phyloP scores from a whole-genome alignment of 2,888 invertebrate species.

The Ichneumon xanthorius region DNA sequence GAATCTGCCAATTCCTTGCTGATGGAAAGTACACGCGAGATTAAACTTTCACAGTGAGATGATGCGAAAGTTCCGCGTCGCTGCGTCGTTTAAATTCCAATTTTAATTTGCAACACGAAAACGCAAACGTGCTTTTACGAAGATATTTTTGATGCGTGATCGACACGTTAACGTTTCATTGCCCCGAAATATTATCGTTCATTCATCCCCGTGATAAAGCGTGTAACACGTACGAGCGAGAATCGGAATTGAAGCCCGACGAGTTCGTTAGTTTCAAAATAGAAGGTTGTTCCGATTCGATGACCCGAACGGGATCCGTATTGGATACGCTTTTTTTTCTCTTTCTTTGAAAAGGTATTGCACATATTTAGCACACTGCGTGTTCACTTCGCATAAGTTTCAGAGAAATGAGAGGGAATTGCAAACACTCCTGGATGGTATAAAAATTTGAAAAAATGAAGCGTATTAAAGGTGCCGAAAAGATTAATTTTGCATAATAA shows the following conservation, averaged over 20 bases:
- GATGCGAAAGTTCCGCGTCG: background rate
- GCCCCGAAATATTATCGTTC: conserved; percentile 36
- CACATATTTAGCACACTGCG: background rate
- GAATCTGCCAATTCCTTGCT: too few relatives aligned
- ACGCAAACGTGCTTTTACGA: background rate
- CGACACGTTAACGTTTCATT: conserved; percentile 9
- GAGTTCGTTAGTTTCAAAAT: conserved; percentile 40
- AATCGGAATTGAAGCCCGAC: conserved; percentile 3
- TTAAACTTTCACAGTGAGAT: too few relatives aligned
- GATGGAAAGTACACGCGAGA: too few relatives aligned
- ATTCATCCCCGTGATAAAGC: conserved; percentile 15
- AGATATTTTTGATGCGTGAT: conserved; percentile 9
- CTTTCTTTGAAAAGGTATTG: background rate
- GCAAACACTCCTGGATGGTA: too few relatives aligned
- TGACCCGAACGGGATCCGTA: background rate
- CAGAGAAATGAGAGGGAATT: too few relatives aligned
- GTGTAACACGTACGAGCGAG: conserved; percentile 14
- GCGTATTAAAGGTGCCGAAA: too few relatives aligned
- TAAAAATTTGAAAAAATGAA: too few relatives aligned
- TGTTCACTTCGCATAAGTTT: too few relatives aligned
- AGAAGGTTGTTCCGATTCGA: conserved; percentile 14
- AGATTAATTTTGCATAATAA: too few relatives aligned
- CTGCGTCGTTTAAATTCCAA: background rate
- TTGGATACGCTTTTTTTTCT: background rate
- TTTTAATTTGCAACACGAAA: background rate